Evolutionary conservation across 2,113 vertebrate genomes (phyloP).

Genomic region (Osmerus eperlanus): DNA sequence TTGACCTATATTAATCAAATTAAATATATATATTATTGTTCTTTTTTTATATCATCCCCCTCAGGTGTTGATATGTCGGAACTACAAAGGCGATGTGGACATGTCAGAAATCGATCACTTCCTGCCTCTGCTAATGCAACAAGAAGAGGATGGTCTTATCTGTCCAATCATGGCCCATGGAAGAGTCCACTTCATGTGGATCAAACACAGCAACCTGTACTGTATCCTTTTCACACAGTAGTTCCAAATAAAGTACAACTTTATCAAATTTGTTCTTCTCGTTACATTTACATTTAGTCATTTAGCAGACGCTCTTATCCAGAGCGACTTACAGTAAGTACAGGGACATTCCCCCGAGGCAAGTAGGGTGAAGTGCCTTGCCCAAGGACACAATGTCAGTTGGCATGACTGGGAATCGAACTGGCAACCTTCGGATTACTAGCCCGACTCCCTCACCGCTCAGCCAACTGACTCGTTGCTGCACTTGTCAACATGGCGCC

Average conservation of each 20-base stretch:
- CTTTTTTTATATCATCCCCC: not conserved
- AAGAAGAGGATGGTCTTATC: constrained; percentile 83
- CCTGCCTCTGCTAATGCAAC: constrained; percentile 82
- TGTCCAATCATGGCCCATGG: constrained; percentile 80
- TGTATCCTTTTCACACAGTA: constrained; percentile 74
- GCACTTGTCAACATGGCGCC: not conserved
- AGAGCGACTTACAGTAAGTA: too few relatives aligned
- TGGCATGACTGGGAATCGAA: too few relatives aligned
- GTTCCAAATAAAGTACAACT: not conserved
- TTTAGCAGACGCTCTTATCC: too few relatives aligned
- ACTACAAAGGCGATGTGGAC: constrained; percentile 89
- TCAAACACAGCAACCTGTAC: constrained; percentile 94
- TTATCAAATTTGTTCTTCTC: not conserved
- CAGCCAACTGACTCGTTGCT: too few relatives aligned
- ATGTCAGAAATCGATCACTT: constrained; percentile 89
- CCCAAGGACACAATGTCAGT: too few relatives aligned
- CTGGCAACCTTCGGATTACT: too few relatives aligned
- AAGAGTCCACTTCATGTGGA: constrained; percentile 88
- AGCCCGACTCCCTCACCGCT: too few relatives aligned
- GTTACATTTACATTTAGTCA: too few relatives aligned
- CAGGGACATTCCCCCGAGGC: too few relatives aligned
- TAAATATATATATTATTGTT: not conserved
- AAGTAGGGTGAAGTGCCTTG: too few relatives aligned
- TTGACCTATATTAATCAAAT: not conserved
- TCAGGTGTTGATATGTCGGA: constrained; percentile 90